A percentile compares a stretch with the other conserved stretches of the same genome.
phyloP scores from a whole-genome alignment of 2,113 vertebrate species.

The Rhynchomys soricoides region DNA sequence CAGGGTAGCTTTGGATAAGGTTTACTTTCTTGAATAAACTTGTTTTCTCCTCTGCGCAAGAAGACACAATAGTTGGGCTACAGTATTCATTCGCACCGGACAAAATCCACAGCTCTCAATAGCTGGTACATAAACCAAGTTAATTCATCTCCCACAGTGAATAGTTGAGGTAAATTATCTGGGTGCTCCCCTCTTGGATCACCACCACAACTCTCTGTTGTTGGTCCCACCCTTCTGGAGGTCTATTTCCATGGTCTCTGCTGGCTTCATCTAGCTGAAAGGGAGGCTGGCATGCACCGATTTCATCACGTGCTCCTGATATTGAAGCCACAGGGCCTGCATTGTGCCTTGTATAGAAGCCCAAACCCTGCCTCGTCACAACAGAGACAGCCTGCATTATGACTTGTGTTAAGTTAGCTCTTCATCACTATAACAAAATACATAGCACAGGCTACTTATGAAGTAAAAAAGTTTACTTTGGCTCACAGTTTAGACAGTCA shows the following conservation, averaged over 20 bases:
- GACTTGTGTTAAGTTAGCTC: not conserved
- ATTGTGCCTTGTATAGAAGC: not conserved
- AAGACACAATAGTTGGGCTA: not conserved
- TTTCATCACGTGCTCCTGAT: not conserved
- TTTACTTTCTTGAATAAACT: not conserved
- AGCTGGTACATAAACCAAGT: not conserved
- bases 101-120: not conserved
- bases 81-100: not conserved
- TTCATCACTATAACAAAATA: not conserved
- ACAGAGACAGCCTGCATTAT: not conserved
- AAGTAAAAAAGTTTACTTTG: not conserved
- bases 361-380: not conserved
- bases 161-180: too few species aligned
- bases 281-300: not conserved
- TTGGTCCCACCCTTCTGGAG: not conserved
- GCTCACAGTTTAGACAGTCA: not conserved
- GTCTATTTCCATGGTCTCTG: not conserved
- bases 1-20: not conserved
- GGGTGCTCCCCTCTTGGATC: not conserved
- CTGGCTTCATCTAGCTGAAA: not conserved
- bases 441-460: not conserved
- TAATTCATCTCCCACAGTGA: not conserved
- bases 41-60: not conserved
- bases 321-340: not conserved
- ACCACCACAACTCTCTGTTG: not conserved